A percentile compares a stretch with the other conserved stretches of the same genome.
These are phyloP conservation scores for Sphaeridia pumilis DNA, from an alignment of 2,888 invertebrate species.

Conservation along the genomic window DNA sequence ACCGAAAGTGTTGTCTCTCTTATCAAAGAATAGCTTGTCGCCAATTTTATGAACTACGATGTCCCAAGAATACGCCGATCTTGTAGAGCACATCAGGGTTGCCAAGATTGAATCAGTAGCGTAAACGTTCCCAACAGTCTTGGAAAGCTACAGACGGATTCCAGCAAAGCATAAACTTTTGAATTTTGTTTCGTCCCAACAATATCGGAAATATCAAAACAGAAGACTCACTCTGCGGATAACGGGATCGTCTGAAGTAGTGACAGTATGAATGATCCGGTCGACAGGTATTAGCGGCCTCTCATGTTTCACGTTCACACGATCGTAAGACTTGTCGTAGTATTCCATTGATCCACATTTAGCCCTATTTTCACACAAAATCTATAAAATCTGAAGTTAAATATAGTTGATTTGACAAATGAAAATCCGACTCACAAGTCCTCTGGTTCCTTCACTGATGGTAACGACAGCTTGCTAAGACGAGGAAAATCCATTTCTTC, in stretches of 20 bases:
- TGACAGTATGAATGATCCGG: conserved; percentile 90
- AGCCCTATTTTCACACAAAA: conserved; percentile 44
- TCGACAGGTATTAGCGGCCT: conserved; percentile 83
- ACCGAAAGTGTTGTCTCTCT: conserved; percentile 91
- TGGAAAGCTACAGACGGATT: conserved; percentile 67
- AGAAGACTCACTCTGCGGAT: conserved; percentile 57
- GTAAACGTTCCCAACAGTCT: conserved; percentile 90
- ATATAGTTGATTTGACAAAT: too few relatives aligned
- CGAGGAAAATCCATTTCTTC: conserved; percentile 98
- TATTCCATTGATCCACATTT: conserved; percentile 89
- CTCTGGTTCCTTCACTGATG: conserved; percentile 67
- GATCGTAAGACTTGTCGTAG: conserved; percentile 93
- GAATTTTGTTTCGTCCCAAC: too few relatives aligned
- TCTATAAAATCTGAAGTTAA: not conserved
- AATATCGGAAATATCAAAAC: too few relatives aligned
- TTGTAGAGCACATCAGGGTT: conserved; percentile 95
- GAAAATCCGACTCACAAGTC: conserved; percentile 45
- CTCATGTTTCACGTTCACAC: conserved; percentile 93
- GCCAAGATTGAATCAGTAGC: conserved; percentile 96
- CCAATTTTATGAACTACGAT: conserved; percentile 93
- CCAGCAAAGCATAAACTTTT: not conserved
- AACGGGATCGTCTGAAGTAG: conserved; percentile 93
- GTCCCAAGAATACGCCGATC: conserved; percentile 98
- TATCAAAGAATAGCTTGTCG: conserved; percentile 91
- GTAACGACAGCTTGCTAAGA: conserved; percentile 80